Conservation (phyloP, 2,797 vertebrate genomes). For the Anomalospiza imberbis region DNA sequence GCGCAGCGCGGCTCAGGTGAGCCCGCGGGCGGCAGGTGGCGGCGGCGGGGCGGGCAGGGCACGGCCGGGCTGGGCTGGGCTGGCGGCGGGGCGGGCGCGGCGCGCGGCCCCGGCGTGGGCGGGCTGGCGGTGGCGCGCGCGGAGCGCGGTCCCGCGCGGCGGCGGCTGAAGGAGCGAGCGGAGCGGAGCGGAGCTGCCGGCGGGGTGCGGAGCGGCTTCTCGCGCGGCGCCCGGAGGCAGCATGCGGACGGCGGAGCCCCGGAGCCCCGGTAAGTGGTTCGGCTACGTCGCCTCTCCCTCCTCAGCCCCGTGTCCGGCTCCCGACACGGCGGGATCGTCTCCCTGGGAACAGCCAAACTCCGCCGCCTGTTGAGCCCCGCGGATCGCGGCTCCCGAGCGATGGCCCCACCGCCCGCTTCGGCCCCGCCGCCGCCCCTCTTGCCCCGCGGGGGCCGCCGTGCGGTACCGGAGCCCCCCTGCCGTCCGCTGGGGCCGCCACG, state of each 20-base stretch:
- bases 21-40: not conserved
- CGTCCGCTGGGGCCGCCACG: not conserved
- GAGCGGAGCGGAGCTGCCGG: not conserved
- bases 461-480: not conserved
- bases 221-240: constrained; percentile 17
- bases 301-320: not conserved
- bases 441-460: not conserved
- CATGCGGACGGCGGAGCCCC: constrained; percentile 46
- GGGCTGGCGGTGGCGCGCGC: constrained; percentile 22
- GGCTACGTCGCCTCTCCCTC: not conserved
- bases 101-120: not conserved
- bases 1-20: not conserved
- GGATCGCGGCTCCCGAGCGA: not conserved
- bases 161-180: not conserved
- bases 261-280: constrained; percentile 17
- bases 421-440: not conserved
- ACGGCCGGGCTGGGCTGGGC: not conserved
- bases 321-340: not conserved
- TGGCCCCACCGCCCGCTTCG: not conserved
- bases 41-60: not conserved
- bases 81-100: not conserved
- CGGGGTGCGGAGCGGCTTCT: not conserved
- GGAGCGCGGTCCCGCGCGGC: not conserved
- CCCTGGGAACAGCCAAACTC: not conserved
- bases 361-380: constrained; percentile 46